Evolutionary conservation across 2,797 vertebrate genomes (phyloP).

Genomic region (Carcharodon carcharias): DNA sequence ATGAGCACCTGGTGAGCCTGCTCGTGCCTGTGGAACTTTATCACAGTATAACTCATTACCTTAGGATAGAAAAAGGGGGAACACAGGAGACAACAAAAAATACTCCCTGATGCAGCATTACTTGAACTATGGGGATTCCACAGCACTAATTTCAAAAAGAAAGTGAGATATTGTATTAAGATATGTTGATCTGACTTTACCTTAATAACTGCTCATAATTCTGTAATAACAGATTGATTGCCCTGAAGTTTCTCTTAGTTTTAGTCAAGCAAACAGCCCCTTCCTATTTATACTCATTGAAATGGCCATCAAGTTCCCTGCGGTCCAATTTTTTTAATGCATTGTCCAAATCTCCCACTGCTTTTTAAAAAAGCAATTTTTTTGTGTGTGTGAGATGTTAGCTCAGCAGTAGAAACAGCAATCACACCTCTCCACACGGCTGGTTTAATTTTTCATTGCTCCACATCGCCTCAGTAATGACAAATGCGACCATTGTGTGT

Average conservation of each 20-base stretch:
- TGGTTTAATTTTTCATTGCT: slow-evolving; percentile 22
- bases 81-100: background rate
- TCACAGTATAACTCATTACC: background rate
- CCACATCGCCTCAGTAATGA: slow-evolving; percentile 22
- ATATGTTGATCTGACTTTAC: background rate
- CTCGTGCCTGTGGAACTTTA: background rate
- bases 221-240: background rate
- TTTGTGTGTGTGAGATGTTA: background rate
- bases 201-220: background rate
- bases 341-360: background rate
- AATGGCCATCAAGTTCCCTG: background rate
- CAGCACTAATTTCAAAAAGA: background rate
- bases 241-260: background rate
- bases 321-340: background rate
- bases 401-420: slow-evolving; percentile 29
- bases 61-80: background rate
- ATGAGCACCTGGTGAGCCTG: too few relatives aligned
- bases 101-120: background rate
- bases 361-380: background rate
- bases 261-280: background rate
- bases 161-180: background rate
- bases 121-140: background rate
- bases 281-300: background rate
- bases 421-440: slow-evolving; percentile 18
- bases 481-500: slow-evolving; percentile 20